Conservation (phyloP, 2,888 invertebrate genomes). For the Mimumesa dahlbomi region DNA sequence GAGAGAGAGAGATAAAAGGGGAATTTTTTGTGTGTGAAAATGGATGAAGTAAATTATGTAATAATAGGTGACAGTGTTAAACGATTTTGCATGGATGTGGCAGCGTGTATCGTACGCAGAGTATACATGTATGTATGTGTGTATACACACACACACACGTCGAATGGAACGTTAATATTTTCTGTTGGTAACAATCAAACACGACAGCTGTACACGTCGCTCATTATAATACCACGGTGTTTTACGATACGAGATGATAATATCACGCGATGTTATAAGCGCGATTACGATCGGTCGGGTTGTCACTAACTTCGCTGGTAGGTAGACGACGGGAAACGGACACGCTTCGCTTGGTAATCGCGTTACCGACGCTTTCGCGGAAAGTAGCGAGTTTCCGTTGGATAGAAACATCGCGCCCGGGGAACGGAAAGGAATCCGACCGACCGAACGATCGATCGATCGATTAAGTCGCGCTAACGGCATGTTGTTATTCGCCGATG, state of each 20-base stretch:
- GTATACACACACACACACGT: too few species aligned
- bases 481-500: slow-evolving; percentile 17
- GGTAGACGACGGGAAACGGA: slow-evolving; percentile 2
- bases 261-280: slow-evolving; percentile 26
- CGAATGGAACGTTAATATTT: slow-evolving; percentile 29
- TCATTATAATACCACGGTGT: slow-evolving; percentile 30
- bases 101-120: too few species aligned
- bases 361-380: slow-evolving; percentile 1
- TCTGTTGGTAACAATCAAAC: slow-evolving; percentile 28
- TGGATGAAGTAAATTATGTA: too few species aligned
- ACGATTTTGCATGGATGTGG: too few species aligned
- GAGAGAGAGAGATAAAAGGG: too few species aligned
- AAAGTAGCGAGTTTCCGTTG: slow-evolving; percentile 2
- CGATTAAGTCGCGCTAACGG: slow-evolving; percentile 34
- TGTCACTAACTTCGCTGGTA: slow-evolving; percentile 10
- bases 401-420: slow-evolving; percentile 27
- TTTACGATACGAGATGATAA: slow-evolving; percentile 20
- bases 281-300: slow-evolving; percentile 23
- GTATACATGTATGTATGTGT: too few species aligned
- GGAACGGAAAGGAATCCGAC: slow-evolving; percentile 20
- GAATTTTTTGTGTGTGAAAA: too few species aligned
- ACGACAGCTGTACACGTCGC: slow-evolving; percentile 32
- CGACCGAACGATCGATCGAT: background rate
- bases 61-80: too few species aligned
- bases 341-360: slow-evolving; percentile 3